phyloP scores from a whole-genome alignment of 2,888 invertebrate genomes.

The Terebella lapidaria region DNA sequence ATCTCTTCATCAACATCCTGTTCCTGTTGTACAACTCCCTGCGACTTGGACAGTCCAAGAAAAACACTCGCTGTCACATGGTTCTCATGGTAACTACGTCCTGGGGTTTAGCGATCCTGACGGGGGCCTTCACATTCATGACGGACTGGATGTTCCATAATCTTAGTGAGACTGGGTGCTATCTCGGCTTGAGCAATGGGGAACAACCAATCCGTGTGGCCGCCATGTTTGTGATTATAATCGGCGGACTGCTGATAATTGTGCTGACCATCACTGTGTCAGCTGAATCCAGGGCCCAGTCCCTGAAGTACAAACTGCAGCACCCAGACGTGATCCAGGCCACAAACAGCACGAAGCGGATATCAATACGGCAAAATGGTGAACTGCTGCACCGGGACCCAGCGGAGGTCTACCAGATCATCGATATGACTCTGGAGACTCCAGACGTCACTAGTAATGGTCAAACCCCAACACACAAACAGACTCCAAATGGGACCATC shows the following conservation, averaged over 20 bases:
- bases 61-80: not conserved
- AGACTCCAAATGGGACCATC: not conserved
- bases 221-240: not conserved
- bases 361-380: not conserved
- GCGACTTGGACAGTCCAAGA: not conserved
- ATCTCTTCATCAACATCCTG: not conserved
- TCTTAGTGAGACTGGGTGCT: not conserved
- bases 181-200: not conserved
- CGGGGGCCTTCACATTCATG: not conserved
- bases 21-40: not conserved
- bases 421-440: not conserved
- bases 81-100: not conserved
- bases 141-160: not conserved
- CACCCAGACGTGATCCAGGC: too few species aligned
- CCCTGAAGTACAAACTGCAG: slow-evolving; percentile 3
- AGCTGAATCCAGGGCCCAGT: not conserved
- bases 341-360: not conserved
- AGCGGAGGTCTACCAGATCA: too few species aligned
- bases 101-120: not conserved
- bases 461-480: not conserved
- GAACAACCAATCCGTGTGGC: not conserved
- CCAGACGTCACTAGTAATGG: not conserved
- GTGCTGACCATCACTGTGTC: not conserved
- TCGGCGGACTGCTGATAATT: not conserved
- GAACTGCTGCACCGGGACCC: too few species aligned